Conservation (phyloP, 1,140 invertebrate genomes). For the Brachionus rotundiformis region DNA sequence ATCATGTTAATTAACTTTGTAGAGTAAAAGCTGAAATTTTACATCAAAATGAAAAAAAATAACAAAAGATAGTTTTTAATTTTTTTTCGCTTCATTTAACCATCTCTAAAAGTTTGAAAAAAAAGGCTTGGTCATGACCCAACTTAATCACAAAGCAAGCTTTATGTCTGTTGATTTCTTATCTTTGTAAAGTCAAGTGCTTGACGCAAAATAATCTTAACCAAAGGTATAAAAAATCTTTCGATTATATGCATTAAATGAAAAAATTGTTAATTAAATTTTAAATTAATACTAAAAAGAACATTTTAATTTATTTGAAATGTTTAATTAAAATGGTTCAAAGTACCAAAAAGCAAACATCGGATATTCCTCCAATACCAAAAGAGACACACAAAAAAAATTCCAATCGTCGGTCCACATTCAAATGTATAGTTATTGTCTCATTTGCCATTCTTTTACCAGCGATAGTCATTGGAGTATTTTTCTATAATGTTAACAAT, state of each 20-base stretch:
- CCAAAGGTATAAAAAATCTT: neutral
- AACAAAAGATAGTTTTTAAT: no score
- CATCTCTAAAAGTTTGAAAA: no score
- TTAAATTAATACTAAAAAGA: neutral
- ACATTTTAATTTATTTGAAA: neutral
- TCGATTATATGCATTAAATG: constrained; percentile 13
- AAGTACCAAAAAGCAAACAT: neutral
- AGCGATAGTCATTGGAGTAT: neutral
- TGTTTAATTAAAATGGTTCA: constrained; percentile 3
- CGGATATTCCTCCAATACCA: neutral
- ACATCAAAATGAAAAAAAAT: no score
- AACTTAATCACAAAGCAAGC: no score
- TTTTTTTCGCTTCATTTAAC: no score
- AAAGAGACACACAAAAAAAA: neutral
- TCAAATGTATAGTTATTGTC: constrained; percentile 15
- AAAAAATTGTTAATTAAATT: neutral
- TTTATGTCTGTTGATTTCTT: neutral
- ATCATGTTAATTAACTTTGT: no score
- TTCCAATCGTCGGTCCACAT: constrained; percentile 6
- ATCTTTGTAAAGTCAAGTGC: neutral
- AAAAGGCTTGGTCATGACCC: neutral
- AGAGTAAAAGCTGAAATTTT: no score
- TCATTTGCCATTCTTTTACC: constrained; percentile 33
- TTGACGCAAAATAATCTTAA: neutral
- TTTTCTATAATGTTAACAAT: constrained; percentile 20